phyloP scores from a whole-genome alignment of 2,797 vertebrate species.

The Sardinella longiceps region DNA sequence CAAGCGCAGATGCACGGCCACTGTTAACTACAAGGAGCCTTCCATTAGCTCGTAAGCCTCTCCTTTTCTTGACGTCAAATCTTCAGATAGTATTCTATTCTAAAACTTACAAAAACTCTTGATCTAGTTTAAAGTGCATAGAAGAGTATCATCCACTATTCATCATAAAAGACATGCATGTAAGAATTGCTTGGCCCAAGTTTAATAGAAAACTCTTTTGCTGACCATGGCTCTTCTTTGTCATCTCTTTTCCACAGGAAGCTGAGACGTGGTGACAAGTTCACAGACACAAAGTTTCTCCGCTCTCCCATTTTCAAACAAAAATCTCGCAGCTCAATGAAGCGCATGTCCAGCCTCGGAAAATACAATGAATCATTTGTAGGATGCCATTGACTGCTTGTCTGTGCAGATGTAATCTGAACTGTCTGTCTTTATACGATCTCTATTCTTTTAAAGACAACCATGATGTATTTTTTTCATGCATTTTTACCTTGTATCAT shows the following conservation, averaged over 20 bases:
- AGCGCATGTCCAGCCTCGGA: slow-evolving; percentile 59
- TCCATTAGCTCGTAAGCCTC: slow-evolving; percentile 73
- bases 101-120: too few relatives aligned
- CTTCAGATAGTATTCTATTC: too few relatives aligned
- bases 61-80: too few relatives aligned
- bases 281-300: slow-evolving; percentile 88
- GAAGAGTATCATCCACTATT: not conserved
- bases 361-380: slow-evolving; percentile 83
- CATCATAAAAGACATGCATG: too few relatives aligned
- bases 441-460: not conserved
- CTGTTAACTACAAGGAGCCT: slow-evolving; percentile 90
- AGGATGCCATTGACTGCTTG: slow-evolving; percentile 64
- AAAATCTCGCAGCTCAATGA: slow-evolving; percentile 65
- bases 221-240: not conserved
- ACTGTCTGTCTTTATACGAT: not conserved
- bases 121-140: too few relatives aligned
- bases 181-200: too few relatives aligned
- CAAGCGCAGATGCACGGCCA: slow-evolving; percentile 80
- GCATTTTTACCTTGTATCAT: not conserved
- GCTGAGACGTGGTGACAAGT: slow-evolving; percentile 91
- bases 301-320: slow-evolving; percentile 89
- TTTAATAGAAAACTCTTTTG: not conserved
- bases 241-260: slow-evolving; percentile 76
- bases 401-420: not conserved
- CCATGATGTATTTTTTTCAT: not conserved